A percentile compares a stretch with the other conserved stretches of the same genome.
These are phyloP conservation scores for Pluvialis apricaria DNA, from an alignment of 2,113 vertebrate genomes.

Conservation along the genomic window DNA sequence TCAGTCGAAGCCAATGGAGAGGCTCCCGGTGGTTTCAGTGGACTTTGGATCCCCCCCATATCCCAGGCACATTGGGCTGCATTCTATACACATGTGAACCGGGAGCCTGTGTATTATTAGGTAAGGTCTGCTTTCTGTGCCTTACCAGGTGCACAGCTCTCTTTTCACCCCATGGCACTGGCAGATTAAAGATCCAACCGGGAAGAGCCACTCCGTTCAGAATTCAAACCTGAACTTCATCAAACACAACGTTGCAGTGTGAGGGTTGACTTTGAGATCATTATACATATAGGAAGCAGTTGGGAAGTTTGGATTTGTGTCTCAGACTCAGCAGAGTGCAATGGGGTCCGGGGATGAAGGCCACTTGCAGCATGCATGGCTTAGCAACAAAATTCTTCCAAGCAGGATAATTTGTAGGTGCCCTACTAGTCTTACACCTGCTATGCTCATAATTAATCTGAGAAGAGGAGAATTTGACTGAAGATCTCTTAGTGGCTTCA, in stretches of 20 bases:
- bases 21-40: not conserved
- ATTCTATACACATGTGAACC: not conserved
- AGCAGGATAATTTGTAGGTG: not conserved
- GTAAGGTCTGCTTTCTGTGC: not conserved
- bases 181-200: not conserved
- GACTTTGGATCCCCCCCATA: not conserved
- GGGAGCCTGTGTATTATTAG: not conserved
- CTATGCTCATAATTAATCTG: not conserved
- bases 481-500: not conserved
- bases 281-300: not conserved
- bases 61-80: not conserved
- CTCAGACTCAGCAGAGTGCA: not conserved
- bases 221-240: not conserved
- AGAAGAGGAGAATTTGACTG: not conserved
- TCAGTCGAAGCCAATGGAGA: not conserved
- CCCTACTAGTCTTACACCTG: not conserved
- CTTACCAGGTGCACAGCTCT: not conserved
- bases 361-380: not conserved
- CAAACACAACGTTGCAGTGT: accelerated
- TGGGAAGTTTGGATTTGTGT: not conserved
- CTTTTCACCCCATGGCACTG: not conserved
- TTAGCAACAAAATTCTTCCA: not conserved
- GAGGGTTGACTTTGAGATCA: not conserved
- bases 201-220: not conserved
- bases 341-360: not conserved